These are phyloP conservation scores for Lynx canadensis DNA, from an alignment of 2,113 vertebrate species.

Conservation along the genomic window DNA sequence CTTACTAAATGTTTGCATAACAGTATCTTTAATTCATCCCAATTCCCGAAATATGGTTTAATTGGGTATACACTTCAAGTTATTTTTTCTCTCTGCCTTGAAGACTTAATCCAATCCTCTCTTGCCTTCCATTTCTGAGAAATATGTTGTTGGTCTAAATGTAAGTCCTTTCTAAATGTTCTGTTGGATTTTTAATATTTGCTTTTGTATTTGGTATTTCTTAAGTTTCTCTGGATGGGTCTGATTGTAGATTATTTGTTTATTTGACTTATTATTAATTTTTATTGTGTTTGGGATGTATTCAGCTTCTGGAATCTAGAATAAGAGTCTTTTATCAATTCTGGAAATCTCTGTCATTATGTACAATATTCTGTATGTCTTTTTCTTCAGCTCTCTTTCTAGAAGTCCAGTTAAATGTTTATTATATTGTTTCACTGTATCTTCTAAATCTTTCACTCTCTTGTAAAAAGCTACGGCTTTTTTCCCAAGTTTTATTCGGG, in stretches of 20 bases:
- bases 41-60: conserved; percentile 34
- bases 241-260: neutral
- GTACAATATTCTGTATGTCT: neutral
- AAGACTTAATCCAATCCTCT: conserved; percentile 59
- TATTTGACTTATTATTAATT: neutral
- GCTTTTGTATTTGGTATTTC: neutral
- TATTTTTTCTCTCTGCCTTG: conserved; percentile 43
- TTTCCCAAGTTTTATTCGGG: neutral
- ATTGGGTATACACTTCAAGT: conserved; percentile 1
- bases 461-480: neutral
- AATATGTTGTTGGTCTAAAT: conserved; percentile 34
- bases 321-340: neutral
- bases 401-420: neutral
- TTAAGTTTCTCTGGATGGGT: neutral
- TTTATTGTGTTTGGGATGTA: neutral
- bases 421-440: neutral
- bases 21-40: conserved; percentile 42
- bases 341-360: conserved; percentile 5
- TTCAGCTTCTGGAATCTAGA: neutral
- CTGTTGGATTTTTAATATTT: neutral
- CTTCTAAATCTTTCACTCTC: neutral
- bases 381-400: neutral
- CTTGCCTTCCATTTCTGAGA: conserved; percentile 12
- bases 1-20: conserved; percentile 54
- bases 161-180: neutral